Conservation (phyloP, 2,113 vertebrate species). For the Cavia porcellus region DNA sequence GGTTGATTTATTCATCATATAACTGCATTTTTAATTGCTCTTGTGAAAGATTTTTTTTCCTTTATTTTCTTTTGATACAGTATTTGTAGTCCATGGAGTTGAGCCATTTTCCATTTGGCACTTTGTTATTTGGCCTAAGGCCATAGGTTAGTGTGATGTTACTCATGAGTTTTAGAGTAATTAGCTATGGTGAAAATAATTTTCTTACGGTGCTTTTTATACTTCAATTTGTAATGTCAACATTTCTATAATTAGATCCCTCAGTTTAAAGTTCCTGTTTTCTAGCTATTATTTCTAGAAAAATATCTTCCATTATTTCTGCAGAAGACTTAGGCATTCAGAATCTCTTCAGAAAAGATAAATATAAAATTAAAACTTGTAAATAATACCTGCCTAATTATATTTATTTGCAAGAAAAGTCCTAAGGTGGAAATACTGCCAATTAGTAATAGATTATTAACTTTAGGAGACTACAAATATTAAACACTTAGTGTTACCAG, state of each 20-base stretch:
- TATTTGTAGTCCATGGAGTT: slow-evolving; percentile 86
- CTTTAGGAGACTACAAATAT: slow-evolving; percentile 12
- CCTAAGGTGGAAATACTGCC: slow-evolving; percentile 5
- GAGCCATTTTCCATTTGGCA: slow-evolving; percentile 87
- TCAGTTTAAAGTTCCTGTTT: slow-evolving; percentile 67
- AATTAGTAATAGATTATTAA: slow-evolving; percentile 49
- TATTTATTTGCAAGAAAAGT: slow-evolving; percentile 69
- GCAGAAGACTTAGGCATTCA: background rate
- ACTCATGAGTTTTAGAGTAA: slow-evolving; percentile 41
- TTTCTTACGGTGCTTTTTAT: slow-evolving; percentile 46
- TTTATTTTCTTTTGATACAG: slow-evolving; percentile 72
- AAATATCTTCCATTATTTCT: slow-evolving; percentile 50
- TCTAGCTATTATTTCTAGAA: slow-evolving; percentile 48
- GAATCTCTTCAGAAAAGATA: slow-evolving; percentile 73
- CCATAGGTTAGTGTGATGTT: slow-evolving; percentile 86
- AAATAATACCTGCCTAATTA: slow-evolving; percentile 76
- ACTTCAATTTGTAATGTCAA: slow-evolving; percentile 61
- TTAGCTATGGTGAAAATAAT: slow-evolving; percentile 36
- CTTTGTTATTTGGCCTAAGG: slow-evolving; percentile 84
- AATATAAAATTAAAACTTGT: slow-evolving; percentile 72
- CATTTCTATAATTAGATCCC: slow-evolving; percentile 72
- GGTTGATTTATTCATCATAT: slow-evolving; percentile 51
- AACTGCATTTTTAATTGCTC: slow-evolving; percentile 39
- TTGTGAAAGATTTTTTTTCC: slow-evolving; percentile 67
- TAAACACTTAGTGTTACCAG: slow-evolving; percentile 40